Conservation (phyloP, 1,140 invertebrate species). For the Neomicropteryx cornuta region DNA sequence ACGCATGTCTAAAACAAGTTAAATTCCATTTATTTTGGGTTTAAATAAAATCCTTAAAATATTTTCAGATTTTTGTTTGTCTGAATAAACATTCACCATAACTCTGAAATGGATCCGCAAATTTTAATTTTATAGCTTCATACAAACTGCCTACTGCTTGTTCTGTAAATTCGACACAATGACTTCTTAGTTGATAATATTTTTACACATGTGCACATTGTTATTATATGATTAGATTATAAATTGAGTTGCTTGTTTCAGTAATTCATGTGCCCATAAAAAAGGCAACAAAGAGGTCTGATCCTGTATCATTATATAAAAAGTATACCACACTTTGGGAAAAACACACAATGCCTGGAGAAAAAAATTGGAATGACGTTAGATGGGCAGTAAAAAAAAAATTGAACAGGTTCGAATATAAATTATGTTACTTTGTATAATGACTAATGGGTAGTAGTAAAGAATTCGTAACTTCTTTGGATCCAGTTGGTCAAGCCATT, state of each 20-base stretch:
- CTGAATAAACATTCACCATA: too few species aligned
- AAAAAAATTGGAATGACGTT: slow-evolving; percentile 45
- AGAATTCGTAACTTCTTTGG: neutral
- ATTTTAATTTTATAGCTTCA: too few species aligned
- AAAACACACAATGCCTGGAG: slow-evolving; percentile 58
- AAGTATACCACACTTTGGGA: slow-evolving; percentile 63
- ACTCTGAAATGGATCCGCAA: too few species aligned
- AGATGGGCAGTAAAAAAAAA: slow-evolving; percentile 50
- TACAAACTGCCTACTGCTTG: too few species aligned
- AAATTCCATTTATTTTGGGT: too few species aligned
- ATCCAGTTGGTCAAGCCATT: slow-evolving; percentile 4
- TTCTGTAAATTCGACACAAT: too few species aligned
- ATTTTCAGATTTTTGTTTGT: too few species aligned
- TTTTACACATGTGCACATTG: too few species aligned
- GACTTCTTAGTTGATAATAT: too few species aligned
- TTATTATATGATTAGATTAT: too few species aligned
- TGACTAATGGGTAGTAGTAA: neutral
- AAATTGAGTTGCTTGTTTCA: slow-evolving; percentile 20
- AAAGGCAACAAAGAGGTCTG: slow-evolving; percentile 39
- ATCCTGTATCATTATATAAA: slow-evolving; percentile 64
- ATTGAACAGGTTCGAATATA: slow-evolving; percentile 34
- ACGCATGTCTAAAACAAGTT: too few species aligned
- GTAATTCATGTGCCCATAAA: slow-evolving; percentile 33
- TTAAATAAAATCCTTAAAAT: too few species aligned
- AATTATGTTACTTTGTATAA: slow-evolving; percentile 8